Base-by-base conservation (phyloP, 1,140 invertebrate species). In the Bradynema listronoti region DNA sequence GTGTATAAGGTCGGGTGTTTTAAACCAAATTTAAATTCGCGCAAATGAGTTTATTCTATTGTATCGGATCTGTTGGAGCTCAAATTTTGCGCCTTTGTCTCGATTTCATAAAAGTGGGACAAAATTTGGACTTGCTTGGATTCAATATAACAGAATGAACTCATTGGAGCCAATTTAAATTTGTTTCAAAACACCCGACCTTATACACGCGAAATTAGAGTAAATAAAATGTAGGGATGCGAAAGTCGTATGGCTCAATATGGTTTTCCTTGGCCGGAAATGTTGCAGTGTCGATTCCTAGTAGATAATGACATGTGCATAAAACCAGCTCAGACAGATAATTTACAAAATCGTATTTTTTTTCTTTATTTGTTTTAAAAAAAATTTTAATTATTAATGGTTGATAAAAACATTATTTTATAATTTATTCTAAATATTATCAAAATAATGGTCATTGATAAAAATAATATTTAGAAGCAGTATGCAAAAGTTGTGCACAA, bases 231-330 rank as follows among this genome's bases (percentile, higher is more conserved):
- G 22, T 29, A 75, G 56, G 82, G 81, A 29, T 87, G 86, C 74
- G 84, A 85, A 63, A 77, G 74, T 1, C 78, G 81, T 14, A 87
- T 87, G 85, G 73, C 78, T 29, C 76, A 77, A 47, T 86, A 85
- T 73, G 85, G 85, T 7, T 87, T 83, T 71, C 82, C 83, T 1
- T 87, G 86, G 86, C 86, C 86, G 0, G 82, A 84, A 27, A 86
- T 87, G 82, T 79, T 87, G 42, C 73, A 78, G 32, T 87, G 85
- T 74, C 82, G 84, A 66, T 87, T 85, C 74, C 85, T 85, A 0
- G 63, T 79, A 39, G 85, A 87, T 66, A 84, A 86, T 72, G 85
- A 86, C 64, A 83, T 87, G 80, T 87, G 85, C 77, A 86, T 87
- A 63, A 79, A 81, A 60, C 78, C 19, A 65, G 39, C 49, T 7